These are phyloP conservation scores for Catharus ustulatus DNA, from an alignment of 2,797 vertebrate species.

Conservation along the genomic window DNA sequence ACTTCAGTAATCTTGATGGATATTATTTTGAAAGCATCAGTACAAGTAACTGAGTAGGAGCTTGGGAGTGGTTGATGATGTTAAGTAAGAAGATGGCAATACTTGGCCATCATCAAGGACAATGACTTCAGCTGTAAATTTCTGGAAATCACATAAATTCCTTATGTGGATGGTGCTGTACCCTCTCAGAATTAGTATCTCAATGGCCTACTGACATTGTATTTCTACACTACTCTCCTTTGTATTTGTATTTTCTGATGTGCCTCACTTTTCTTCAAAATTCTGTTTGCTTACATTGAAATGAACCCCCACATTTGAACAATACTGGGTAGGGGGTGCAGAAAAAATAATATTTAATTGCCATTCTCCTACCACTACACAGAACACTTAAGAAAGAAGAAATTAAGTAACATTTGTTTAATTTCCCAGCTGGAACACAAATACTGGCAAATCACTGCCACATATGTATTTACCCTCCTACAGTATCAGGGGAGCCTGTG, in stretches of 20 bases:
- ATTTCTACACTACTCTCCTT: neutral
- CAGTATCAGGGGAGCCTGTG: neutral
- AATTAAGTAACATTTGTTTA: neutral
- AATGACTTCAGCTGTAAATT: neutral
- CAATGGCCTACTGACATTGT: neutral
- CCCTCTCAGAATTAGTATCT: neutral
- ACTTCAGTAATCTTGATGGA: neutral
- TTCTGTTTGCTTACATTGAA: neutral
- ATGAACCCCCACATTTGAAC: neutral
- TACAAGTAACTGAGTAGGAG: neutral
- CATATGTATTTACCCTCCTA: neutral
- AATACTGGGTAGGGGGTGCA: rapidly evolving
- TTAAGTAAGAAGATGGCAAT: neutral
- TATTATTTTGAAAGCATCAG: neutral
- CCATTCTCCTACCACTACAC: neutral
- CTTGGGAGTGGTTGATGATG: neutral
- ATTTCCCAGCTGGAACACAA: neutral
- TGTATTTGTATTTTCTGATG: neutral
- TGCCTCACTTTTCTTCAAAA: neutral
- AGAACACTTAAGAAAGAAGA: neutral
- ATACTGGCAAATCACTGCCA: neutral
- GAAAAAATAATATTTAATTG: neutral
- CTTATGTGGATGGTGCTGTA: neutral
- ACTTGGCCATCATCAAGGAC: too few relatives aligned
- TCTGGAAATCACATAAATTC: neutral